Conservation (phyloP, 1,140 invertebrate genomes). For the Euwallacea similis region DNA sequence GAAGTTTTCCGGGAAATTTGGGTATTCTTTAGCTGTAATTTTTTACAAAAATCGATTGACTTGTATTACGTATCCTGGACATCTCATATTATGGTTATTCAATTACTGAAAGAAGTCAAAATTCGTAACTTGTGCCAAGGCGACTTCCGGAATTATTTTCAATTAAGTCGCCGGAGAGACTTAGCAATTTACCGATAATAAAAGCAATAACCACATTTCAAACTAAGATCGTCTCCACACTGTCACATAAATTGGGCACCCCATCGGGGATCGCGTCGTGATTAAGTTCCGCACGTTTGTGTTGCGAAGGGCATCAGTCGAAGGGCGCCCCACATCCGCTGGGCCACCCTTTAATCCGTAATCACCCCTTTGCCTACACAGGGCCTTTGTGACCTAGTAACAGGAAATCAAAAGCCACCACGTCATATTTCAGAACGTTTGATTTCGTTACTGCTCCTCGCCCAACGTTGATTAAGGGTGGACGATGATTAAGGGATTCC, state of each 20-base stretch:
- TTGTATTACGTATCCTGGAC: no score
- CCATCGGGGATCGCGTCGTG: conserved; percentile 7
- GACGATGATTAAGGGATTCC: conserved; percentile 3
- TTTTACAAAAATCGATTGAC: no score
- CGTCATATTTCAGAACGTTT: conserved; percentile 21
- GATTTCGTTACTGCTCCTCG: neutral
- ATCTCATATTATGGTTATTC: no score
- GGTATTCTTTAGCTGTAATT: no score
- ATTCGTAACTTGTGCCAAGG: no score
- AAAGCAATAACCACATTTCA: conserved; percentile 7
- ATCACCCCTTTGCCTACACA: conserved; percentile 12
- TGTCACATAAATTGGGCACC: conserved; percentile 4
- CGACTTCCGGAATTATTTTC: neutral
- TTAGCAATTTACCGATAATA: conserved; percentile 1
- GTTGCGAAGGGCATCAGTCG: neutral
- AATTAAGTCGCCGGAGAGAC: neutral
- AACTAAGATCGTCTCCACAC: neutral
- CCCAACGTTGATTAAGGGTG: neutral
- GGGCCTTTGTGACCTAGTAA: conserved; percentile 25
- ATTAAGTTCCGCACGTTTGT: conserved; percentile 8
- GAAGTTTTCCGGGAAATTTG: no score
- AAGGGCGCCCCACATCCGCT: neutral
- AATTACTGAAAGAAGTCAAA: no score
- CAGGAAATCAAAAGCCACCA: conserved; percentile 27
- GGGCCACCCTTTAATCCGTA: conserved; percentile 12